These are phyloP conservation scores for Piprites chloris DNA, from an alignment of 2,113 vertebrate species.

Conservation along the genomic window DNA sequence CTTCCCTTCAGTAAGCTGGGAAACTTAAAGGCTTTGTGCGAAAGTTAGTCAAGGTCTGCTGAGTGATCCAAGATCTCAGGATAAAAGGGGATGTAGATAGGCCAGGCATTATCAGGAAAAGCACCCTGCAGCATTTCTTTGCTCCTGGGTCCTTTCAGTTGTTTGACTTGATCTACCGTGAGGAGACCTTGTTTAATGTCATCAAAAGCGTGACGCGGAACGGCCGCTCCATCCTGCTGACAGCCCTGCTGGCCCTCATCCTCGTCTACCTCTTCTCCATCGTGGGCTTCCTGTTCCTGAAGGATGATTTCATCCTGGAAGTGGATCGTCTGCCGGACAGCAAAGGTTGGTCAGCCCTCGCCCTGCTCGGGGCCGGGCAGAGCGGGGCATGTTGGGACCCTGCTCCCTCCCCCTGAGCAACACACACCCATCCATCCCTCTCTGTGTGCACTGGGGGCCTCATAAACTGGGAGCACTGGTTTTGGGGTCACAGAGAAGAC, in stretches of 20 bases:
- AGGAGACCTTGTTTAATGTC: conserved; percentile 97
- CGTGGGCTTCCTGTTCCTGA: conserved; percentile 94
- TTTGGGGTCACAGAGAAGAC: not conserved
- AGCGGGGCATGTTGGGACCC: fast-evolving
- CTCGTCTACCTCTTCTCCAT: conserved; percentile 99
- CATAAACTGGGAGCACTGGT: not conserved
- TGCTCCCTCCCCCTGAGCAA: not conserved
- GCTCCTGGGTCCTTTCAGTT: conserved; percentile 73
- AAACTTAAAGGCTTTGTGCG: not conserved
- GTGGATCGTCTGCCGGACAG: conserved; percentile 83
- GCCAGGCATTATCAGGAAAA: not conserved
- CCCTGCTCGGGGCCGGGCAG: not conserved
- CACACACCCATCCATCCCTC: fast-evolving
- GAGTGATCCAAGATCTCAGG: not conserved
- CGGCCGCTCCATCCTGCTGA: conserved; percentile 95
- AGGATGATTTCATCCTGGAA: conserved; percentile 97
- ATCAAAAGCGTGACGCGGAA: conserved; percentile 98
- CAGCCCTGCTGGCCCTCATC: conserved; percentile 94
- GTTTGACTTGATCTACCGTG: conserved; percentile 96
- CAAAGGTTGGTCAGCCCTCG: conserved; percentile 59
- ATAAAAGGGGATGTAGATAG: conserved; percentile 20
- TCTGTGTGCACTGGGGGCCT: fast-evolving
- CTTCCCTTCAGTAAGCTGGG: not conserved
- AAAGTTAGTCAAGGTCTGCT: conserved; percentile 11
- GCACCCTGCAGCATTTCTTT: not conserved